Percentiles rank a stretch among this genome's conserved stretches.
phyloP scores from a whole-genome alignment of 2,888 invertebrate genomes.

The Drosophila atripex region DNA sequence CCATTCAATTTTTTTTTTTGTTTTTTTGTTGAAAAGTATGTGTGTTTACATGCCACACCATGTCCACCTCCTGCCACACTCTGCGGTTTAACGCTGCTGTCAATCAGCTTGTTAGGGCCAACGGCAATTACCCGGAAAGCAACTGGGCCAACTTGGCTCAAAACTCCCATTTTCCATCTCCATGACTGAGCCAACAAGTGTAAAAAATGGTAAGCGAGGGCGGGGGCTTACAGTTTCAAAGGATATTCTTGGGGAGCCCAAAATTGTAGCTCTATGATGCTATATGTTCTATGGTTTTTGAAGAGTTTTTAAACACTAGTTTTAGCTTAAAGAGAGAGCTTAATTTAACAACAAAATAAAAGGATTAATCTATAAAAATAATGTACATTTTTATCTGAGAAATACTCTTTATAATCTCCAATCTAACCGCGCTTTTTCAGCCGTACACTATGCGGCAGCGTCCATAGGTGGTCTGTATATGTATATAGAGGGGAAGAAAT shows the following conservation, averaged over 20 bases:
- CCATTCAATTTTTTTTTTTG: conserved; percentile 8
- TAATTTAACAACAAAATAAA: neutral
- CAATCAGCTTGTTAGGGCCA: conserved; percentile 62
- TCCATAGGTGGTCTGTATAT: too few species aligned
- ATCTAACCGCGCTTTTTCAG: too few species aligned
- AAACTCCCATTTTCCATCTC: conserved; percentile 3
- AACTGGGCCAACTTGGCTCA: conserved; percentile 30
- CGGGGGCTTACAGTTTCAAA: neutral
- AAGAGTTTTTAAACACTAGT: too few species aligned
- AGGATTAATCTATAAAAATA: too few species aligned
- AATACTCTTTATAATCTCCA: too few species aligned
- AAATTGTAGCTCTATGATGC: neutral
- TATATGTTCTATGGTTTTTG: too few species aligned
- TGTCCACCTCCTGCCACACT: conserved; percentile 29
- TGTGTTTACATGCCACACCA: conserved; percentile 17
- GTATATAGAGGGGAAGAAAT: too few species aligned
- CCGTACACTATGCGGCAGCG: too few species aligned
- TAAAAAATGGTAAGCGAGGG: neutral
- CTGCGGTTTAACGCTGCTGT: conserved; percentile 71
- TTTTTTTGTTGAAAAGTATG: conserved; percentile 7
- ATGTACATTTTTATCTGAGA: too few species aligned
- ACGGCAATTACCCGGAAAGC: conserved; percentile 3
- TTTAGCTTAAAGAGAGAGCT: too few species aligned
- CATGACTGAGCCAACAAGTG: conserved; percentile 29
- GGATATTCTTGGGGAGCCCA: neutral